Evolutionary conservation across 2,888 invertebrate species (phyloP), one percentile per base, ranked within the genome.

Genomic region (Morpho deidamia): DNA sequence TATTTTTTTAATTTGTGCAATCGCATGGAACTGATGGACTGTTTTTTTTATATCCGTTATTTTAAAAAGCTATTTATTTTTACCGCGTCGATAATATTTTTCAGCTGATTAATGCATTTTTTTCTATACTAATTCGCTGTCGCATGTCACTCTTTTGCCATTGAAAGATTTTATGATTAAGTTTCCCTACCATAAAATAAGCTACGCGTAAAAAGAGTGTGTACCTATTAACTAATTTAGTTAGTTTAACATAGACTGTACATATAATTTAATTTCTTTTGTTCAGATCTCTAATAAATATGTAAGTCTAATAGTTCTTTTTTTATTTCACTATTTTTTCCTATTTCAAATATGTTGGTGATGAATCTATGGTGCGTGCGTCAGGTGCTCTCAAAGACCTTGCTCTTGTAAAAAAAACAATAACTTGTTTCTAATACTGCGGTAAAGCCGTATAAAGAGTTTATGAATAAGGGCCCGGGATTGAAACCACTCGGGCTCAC

Each of bases 201-300:
- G 81, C 78, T 78, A 77, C 73, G 55, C 55, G 76, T 79, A 78
- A 81, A 70, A 72, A 73, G 78, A 78, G 88, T 83, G 85, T 90
- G 90, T 88, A 88, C 86, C 88, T 86, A 86, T 86, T 89, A 83
- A 88, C 87, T 87, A 84, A 83, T 87, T 87, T 89, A 90, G 84
- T 89, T 90, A 89, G 85, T 87, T 88, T 89, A 90, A 90, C 85
- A 88, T 89, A 88, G 89, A 89, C 90, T 90, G 90, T 90, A 90
- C 90, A 90, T 90, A 90, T 90, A 87, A 90, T 90, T 90, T 90
- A 61, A 90, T 88, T 90, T 90, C 88, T 85, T 90, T 87, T 90
- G 90, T 90, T 90, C 90, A 90, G 90, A 90, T 90, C 90, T 90
- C 90, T 90, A 90, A 90, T 90, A 90, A 90, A 90, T 84, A 87